Evolutionary conservation across 2,113 vertebrate genomes (phyloP).

Genomic region (Rhagologus leucostigma): DNA sequence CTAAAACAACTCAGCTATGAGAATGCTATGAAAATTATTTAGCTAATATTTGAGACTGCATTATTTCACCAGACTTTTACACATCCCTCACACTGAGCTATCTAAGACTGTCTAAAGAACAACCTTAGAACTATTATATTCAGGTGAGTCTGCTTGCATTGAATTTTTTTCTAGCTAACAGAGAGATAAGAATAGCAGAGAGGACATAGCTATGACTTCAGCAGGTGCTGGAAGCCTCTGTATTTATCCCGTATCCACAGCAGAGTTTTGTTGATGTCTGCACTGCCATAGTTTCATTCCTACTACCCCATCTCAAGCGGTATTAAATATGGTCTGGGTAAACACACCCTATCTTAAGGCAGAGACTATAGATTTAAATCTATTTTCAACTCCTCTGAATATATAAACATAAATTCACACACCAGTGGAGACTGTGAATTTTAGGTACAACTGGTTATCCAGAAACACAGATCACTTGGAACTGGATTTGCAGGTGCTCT

Average conservation of each 20-base stretch:
- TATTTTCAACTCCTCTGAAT: background rate
- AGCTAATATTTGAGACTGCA: background rate
- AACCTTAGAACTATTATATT: background rate
- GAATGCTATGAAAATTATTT: background rate
- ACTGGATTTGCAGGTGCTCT: background rate
- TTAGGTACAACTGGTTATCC: background rate
- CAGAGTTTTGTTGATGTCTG: background rate
- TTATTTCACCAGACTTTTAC: background rate
- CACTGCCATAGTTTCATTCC: background rate
- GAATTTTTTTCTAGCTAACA: background rate
- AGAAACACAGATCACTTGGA: background rate
- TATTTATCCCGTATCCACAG: background rate
- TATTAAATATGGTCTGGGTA: background rate
- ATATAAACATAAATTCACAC: background rate
- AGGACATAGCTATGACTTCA: background rate
- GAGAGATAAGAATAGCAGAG: background rate
- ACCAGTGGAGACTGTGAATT: background rate
- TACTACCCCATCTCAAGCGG: background rate
- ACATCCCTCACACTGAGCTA: background rate
- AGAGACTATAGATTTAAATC: background rate
- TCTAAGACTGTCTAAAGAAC: background rate
- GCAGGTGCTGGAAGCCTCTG: background rate
- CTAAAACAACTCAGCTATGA: background rate
- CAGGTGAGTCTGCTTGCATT: background rate
- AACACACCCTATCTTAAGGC: background rate